phyloP scores from a whole-genome alignment of 2,113 vertebrate genomes.

The Silurus glanis region DNA sequence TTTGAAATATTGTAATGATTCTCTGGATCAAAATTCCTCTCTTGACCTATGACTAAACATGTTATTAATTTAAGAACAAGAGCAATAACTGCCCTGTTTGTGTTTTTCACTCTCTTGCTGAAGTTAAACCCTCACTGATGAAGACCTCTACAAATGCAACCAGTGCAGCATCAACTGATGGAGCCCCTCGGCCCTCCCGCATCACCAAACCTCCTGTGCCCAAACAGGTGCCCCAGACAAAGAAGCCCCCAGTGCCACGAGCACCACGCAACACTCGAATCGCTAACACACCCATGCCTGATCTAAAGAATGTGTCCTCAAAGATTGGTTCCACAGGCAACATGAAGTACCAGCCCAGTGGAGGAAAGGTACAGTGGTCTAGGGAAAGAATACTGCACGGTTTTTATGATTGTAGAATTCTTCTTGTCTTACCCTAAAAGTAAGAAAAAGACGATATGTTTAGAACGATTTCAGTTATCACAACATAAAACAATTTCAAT shows the following conservation, averaged over 20 bases:
- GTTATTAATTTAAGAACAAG: not conserved
- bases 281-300: slow-evolving; percentile 75
- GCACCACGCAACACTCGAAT: slow-evolving; percentile 59
- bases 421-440: not conserved
- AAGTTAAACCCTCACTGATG: slow-evolving; percentile 68
- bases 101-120: slow-evolving; percentile 21
- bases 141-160: slow-evolving; percentile 61
- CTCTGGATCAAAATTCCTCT: too few species aligned
- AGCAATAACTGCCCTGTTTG: not conserved
- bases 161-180: slow-evolving; percentile 60
- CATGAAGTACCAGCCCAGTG: slow-evolving; percentile 92
- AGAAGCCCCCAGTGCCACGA: slow-evolving; percentile 72
- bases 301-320: slow-evolving; percentile 89
- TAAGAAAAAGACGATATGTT: not conserved
- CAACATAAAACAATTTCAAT: not conserved
- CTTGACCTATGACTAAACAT: too few species aligned
- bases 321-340: slow-evolving; percentile 94
- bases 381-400: not conserved
- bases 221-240: slow-evolving; percentile 74
- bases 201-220: slow-evolving; percentile 76
- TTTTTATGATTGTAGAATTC: not conserved
- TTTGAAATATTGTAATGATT: not conserved
- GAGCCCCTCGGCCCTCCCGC: slow-evolving; percentile 61
- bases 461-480: not conserved
- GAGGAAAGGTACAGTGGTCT: slow-evolving; percentile 83